phyloP scores from a whole-genome alignment of 2,888 invertebrate genomes.

The Ectobius pallidus region DNA sequence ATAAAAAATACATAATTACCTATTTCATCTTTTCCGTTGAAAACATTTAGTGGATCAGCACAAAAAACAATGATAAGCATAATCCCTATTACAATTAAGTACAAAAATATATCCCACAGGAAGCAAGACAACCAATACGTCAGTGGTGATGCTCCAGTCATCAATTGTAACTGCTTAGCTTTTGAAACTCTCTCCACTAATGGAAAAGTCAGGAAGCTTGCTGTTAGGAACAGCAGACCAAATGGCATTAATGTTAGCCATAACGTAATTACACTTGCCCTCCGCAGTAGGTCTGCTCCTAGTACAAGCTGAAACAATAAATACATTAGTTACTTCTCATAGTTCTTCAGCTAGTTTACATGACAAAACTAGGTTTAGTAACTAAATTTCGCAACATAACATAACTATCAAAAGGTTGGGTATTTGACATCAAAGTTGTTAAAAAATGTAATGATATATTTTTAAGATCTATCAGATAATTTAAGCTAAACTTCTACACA shows the following conservation, averaged over 20 bases:
- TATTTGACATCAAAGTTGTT: too few relatives aligned
- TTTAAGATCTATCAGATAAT: too few relatives aligned
- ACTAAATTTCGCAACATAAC: too few relatives aligned
- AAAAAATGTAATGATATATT: too few relatives aligned
- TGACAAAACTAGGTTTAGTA: too few relatives aligned
- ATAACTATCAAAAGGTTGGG: too few relatives aligned
- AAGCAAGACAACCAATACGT: constrained; percentile 70
- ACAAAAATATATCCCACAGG: constrained; percentile 60
- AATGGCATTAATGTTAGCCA: constrained; percentile 54
- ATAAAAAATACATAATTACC: too few relatives aligned
- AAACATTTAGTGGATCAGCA: constrained; percentile 38
- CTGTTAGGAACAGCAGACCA: constrained; percentile 56
- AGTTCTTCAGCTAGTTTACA: too few relatives aligned
- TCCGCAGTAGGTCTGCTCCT: background rate
- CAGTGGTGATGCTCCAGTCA: constrained; percentile 66
- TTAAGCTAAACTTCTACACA: too few relatives aligned
- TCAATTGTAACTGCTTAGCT: constrained; percentile 69
- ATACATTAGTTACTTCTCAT: too few relatives aligned
- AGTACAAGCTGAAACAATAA: background rate
- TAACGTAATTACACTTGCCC: constrained; percentile 41
- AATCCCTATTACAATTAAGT: constrained; percentile 46
- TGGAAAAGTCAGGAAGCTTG: constrained; percentile 65
- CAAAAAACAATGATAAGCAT: constrained; percentile 47
- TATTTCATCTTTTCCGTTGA: constrained; percentile 29
- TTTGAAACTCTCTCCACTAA: constrained; percentile 66